phyloP scores from a whole-genome alignment of 1,140 invertebrate species.

The Cydia pomonella region DNA sequence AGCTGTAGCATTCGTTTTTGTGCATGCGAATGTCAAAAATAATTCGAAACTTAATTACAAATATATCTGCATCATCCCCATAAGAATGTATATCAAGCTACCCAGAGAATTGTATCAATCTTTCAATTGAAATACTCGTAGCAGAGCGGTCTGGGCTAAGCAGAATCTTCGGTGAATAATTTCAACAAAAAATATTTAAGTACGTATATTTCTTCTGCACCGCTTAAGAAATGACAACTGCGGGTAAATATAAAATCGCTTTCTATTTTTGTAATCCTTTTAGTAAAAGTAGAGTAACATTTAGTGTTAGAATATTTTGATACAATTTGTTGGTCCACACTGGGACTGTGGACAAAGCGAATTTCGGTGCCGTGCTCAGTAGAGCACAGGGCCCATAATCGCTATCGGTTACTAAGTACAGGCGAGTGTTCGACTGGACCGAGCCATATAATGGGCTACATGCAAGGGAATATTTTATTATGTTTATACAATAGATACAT shows the following conservation, averaged over 20 bases:
- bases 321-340: conserved; percentile 18
- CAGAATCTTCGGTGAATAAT: background rate
- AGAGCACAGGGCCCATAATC: background rate
- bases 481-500: too few species aligned
- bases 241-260: background rate
- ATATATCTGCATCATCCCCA: too few species aligned
- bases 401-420: background rate
- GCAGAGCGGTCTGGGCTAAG: background rate
- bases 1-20: too few species aligned
- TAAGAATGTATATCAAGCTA: too few species aligned
- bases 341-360: background rate
- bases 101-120: too few species aligned
- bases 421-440: background rate
- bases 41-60: too few species aligned
- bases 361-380: background rate
- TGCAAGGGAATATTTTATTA: background rate
- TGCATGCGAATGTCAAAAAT: too few species aligned
- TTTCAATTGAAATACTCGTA: background rate
- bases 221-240: background rate
- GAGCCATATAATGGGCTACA: background rate
- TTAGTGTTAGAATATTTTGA: conserved; percentile 7
- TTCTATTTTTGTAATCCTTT: background rate
- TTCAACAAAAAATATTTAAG: background rate
- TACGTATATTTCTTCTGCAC: background rate
- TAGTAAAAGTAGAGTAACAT: background rate